phyloP scores from a whole-genome alignment of 2,113 vertebrate genomes.

The Pangasianodon hypophthalmus region DNA sequence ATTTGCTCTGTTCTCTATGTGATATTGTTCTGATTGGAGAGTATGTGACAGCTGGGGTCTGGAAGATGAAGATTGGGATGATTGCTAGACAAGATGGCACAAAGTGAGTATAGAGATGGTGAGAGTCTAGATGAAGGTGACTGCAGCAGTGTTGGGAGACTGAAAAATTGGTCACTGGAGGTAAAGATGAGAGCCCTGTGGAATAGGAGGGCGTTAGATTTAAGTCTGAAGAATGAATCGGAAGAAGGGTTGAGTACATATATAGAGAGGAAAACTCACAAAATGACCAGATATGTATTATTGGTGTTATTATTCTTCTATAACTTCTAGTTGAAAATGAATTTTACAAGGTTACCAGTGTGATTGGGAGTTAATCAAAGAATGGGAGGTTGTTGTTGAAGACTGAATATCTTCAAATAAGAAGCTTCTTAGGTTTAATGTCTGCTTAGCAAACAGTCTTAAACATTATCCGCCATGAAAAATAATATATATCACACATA shows the following conservation, averaged over 20 bases:
- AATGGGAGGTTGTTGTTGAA: slow-evolving; percentile 1
- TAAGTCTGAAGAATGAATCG: slow-evolving; percentile 53
- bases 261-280: neutral
- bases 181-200: neutral
- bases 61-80: slow-evolving; percentile 20
- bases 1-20: neutral
- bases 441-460: slow-evolving; percentile 13
- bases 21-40: slow-evolving; percentile 31
- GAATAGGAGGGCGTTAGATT: neutral
- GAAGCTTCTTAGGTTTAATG: neutral
- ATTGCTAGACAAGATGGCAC: slow-evolving; percentile 7
- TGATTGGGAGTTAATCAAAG: neutral
- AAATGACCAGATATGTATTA: neutral
- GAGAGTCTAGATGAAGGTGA: slow-evolving; percentile 8
- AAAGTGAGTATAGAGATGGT: neutral
- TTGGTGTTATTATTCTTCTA: neutral
- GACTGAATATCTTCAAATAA: neutral
- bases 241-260: slow-evolving; percentile 46
- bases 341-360: neutral
- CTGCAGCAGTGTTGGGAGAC: neutral
- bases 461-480: neutral
- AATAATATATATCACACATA: neutral
- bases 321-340: neutral
- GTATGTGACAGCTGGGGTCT: slow-evolving; percentile 22
- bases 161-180: neutral